phyloP scores from a whole-genome alignment of 2,797 vertebrate species.

The Gouania willdenowi region DNA sequence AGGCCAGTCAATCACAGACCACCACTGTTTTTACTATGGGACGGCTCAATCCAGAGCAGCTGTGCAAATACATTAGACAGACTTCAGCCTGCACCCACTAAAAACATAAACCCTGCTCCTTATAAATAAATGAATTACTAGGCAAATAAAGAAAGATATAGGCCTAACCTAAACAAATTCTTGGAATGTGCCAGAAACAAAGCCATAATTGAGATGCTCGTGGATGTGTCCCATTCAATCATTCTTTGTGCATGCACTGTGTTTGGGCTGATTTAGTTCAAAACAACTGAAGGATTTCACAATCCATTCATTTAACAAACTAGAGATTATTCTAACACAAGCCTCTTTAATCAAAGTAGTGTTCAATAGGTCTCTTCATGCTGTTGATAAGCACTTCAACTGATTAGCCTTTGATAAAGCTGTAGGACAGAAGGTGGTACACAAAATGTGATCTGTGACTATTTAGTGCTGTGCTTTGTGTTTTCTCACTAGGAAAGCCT shows the following conservation, averaged over 20 bases:
- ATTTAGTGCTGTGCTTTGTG: constrained; percentile 47
- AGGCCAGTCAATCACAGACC: constrained; percentile 67
- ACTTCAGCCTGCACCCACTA: constrained; percentile 39
- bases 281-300: constrained; percentile 35
- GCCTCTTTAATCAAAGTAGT: constrained; percentile 49
- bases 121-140: constrained; percentile 64
- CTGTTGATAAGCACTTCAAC: constrained; percentile 40
- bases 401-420: constrained; percentile 59
- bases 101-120: constrained; percentile 59
- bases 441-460: constrained; percentile 50
- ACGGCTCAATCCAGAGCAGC: constrained; percentile 59
- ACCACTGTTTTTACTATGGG: constrained; percentile 55
- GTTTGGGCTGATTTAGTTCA: constrained; percentile 26
- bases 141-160: constrained; percentile 68
- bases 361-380: constrained; percentile 38
- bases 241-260: too few relatives aligned
- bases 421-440: constrained; percentile 37
- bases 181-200: constrained; percentile 51
- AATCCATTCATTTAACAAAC: constrained; percentile 54
- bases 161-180: constrained; percentile 50
- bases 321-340: constrained; percentile 47
- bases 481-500: constrained; percentile 39
- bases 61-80: constrained; percentile 73
- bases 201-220: constrained; percentile 12
- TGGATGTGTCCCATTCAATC: constrained; percentile 36